Base-by-base conservation (phyloP, 2,113 vertebrate genomes). In the Marmota monax region DNA sequence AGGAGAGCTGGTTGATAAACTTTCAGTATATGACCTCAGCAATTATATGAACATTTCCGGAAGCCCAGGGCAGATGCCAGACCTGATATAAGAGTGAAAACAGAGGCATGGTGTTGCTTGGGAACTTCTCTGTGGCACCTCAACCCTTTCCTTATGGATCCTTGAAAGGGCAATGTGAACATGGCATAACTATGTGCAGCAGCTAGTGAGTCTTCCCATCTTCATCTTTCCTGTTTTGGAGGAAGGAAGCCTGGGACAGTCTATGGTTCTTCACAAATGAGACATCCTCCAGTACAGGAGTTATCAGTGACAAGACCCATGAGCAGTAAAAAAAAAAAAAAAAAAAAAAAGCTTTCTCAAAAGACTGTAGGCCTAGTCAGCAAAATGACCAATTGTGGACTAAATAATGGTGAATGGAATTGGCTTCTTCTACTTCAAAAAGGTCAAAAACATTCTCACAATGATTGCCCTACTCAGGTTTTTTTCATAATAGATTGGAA, bases 401-500 rank as follows among this genome's bases (percentile, higher is more conserved):
- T 45, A 76, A 37, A 51, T 1, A 78, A 16, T 14, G 11, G 20
- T 93, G 65, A 86, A 77, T 53, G 6, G 39, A 65, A 96, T 34
- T 69, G 70, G 8, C 76, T 92, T 65, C 53, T 92, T 77, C 51
- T 76, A 78, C 82, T 83, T 93, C 14, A 23, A 42, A 61, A 93
- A 93, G 34, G 16, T 53, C 51, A 96, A 92, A 88, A 34, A 8
- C 7, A 51, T 89, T 37, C 67, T 93, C 32, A 77, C 34, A 94
- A 85, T 67, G 34, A 85, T 12, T 37, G 70, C 34, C 12, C 27
- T 72, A 39, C 25, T 95, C 72, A 84, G 18, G 7, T 73, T 90
- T 96, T 45, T 45, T 84, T 92, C 85, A 65, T 42, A 90, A 76
- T 13, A 84, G 76, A 88, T n/a, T 88, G 34, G 11, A 80, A 92